Conservation (phyloP, 92 coral and sea anemone genomes). For the Palythoa caribaeorum region DNA sequence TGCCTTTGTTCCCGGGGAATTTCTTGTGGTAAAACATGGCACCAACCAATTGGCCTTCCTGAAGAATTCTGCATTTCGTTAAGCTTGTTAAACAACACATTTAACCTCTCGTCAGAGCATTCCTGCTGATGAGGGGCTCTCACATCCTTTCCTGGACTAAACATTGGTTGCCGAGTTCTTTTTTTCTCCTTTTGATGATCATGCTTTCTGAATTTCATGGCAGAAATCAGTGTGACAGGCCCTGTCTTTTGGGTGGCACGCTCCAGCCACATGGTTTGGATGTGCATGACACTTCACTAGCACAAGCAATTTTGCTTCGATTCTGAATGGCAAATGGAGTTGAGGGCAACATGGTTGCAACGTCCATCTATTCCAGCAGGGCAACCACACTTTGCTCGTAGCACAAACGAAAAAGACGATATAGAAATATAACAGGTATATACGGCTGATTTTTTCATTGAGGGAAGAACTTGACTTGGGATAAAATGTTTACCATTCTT, state of each 20-base stretch:
- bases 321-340: slow-evolving; percentile 6
- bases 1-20: background rate
- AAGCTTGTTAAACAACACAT: slow-evolving; percentile 4
- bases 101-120: slow-evolving; percentile 12
- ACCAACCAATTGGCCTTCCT: slow-evolving; percentile 42
- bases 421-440: slow-evolving; percentile 20
- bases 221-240: slow-evolving; percentile 37
- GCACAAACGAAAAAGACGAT: background rate
- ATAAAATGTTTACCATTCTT: slow-evolving; percentile 19
- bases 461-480: slow-evolving; percentile 7
- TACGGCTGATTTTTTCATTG: slow-evolving; percentile 20
- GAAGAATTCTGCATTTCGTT: background rate
- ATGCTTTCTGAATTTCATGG: slow-evolving; percentile 51
- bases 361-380: slow-evolving; percentile 43
- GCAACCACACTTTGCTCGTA: slow-evolving; percentile 22
- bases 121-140: slow-evolving; percentile 28
- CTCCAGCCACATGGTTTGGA: slow-evolving; percentile 63
- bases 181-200: slow-evolving; percentile 5
- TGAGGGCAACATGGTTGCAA: slow-evolving; percentile 38
- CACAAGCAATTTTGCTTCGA: background rate
- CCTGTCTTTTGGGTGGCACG: slow-evolving; percentile 63
- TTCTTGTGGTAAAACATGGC: slow-evolving; percentile 39
- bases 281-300: slow-evolving; percentile 40
- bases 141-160: slow-evolving; percentile 19
- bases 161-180: background rate